Conservation (phyloP, 2,888 invertebrate genomes). For the Sminthurides aquaticus region DNA sequence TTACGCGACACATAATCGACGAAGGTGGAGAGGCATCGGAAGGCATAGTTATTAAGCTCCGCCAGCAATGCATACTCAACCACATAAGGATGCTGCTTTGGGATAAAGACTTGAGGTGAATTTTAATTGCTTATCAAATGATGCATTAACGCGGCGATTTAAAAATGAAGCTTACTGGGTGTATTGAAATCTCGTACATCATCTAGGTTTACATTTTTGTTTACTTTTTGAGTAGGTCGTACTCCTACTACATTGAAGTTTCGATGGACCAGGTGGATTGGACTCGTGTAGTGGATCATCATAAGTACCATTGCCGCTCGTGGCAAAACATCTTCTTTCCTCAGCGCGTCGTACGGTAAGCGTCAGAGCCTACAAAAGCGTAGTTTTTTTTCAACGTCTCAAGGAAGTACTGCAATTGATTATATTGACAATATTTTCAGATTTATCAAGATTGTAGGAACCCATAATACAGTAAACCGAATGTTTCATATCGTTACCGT, state of each 20-base stretch:
- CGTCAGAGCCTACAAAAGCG: slow-evolving; percentile 40
- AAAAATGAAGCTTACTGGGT: background rate
- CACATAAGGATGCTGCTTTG: slow-evolving; percentile 85
- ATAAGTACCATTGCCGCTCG: slow-evolving; percentile 84
- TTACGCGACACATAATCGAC: slow-evolving; percentile 77
- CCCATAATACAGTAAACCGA: slow-evolving; percentile 90
- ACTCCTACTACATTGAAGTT: slow-evolving; percentile 73
- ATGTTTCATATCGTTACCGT: slow-evolving; percentile 88
- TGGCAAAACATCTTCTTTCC: slow-evolving; percentile 94
- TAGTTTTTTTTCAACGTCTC: too few relatives aligned
- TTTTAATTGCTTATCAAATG: background rate
- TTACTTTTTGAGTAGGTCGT: slow-evolving; percentile 55
- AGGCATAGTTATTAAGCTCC: slow-evolving; percentile 76
- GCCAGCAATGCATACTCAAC: slow-evolving; percentile 80
- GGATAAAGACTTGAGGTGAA: slow-evolving; percentile 69
- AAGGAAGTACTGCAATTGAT: too few relatives aligned
- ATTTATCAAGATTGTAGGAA: slow-evolving; percentile 56
- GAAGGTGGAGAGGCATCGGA: slow-evolving; percentile 54
- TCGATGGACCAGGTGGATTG: slow-evolving; percentile 94
- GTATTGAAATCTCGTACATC: background rate
- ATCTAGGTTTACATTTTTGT: slow-evolving; percentile 11
- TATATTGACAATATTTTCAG: slow-evolving; percentile 20
- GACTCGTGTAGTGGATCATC: slow-evolving; percentile 88
- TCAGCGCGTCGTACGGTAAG: slow-evolving; percentile 63
- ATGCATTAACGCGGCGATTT: background rate